Base-by-base conservation (phyloP, 2,113 vertebrate species). In the Psettodes erumei region DNA sequence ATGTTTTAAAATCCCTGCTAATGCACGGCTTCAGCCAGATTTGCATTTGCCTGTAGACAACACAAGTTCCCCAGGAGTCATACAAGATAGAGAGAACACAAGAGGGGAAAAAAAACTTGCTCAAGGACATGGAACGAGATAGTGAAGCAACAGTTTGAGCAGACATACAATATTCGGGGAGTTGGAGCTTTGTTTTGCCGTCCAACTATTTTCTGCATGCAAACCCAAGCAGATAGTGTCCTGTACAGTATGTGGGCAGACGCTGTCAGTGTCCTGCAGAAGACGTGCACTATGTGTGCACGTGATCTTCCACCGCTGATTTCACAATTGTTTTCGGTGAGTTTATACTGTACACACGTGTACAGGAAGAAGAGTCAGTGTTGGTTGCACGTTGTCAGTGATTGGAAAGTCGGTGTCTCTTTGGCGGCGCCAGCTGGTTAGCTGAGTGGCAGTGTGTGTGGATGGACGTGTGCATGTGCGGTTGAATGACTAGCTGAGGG, bases 111-210 rank as follows among this genome's bases (percentile, higher is more conserved):
- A 59, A 73, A 83, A 77, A 82, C 12, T n/a, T 64, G 47, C 50
- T 80, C 81, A 92, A 88, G 88, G 88, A 89, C 83, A 1, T 27
- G 45, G 7, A 21, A 38, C 18, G n/a, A 75, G 82, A 83, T 82
- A 85, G 53, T 2, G 3, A 60, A 75, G 42, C 37, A 53, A 65
- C 74, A 72, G 43, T 25, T 61, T 9, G 27, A 61, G 43, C 50
- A 81, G 71, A 64, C 18, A 2, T 8, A 30, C 40, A 56, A 60
- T 62, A 48, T 30, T 45, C 37, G 55, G 38, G 18, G 47, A 81
- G 48, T 19, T 50, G 30, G 21, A 71, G 43, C 75, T 68, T 61
- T 56, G 18, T 45, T 15, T 58, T 58, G 51, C 15, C 1, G 38
- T 54, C 7, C 11, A 48, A 27, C 43, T 27, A 4, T 66, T 54